Percentiles rank a stretch among this genome's conserved stretches.
Conservation (phyloP, 2,113 vertebrate species). For the Suricata suricatta region DNA sequence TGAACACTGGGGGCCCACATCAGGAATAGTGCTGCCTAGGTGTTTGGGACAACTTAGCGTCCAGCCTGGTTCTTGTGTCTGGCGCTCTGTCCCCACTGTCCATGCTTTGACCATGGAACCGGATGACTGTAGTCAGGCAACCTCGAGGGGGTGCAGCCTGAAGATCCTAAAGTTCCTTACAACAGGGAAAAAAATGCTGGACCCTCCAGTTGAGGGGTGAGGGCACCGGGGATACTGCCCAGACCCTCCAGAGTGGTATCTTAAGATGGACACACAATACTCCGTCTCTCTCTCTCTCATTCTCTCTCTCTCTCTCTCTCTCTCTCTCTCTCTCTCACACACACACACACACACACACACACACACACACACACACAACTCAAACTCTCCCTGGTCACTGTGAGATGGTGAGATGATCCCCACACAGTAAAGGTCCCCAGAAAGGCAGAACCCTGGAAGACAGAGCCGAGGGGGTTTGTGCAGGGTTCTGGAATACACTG, state of each 20-base stretch:
- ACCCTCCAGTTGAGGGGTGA: neutral
- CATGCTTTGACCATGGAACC: neutral
- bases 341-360: too few species aligned
- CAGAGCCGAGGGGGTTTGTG: neutral
- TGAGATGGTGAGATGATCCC: neutral
- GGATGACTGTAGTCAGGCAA: neutral
- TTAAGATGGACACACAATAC: neutral
- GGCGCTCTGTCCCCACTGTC: neutral
- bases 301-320: neutral
- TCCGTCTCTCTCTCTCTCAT: neutral
- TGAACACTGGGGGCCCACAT: neutral
- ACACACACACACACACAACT: neutral
- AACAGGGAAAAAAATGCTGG: neutral
- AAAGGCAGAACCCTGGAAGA: neutral
- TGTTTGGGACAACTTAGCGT: neutral
- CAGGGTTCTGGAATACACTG: neutral
- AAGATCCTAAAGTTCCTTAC: neutral
- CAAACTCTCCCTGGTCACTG: neutral
- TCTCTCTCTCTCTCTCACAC: too few species aligned
- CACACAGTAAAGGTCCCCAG: neutral
- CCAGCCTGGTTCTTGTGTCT: neutral
- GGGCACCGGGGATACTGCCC: neutral
- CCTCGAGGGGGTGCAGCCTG: neutral
- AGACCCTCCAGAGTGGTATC: neutral
- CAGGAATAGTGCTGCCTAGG: neutral